These are phyloP conservation scores for Drosophila mercatorum DNA, from an alignment of 2,888 invertebrate genomes.

Conservation along the genomic window DNA sequence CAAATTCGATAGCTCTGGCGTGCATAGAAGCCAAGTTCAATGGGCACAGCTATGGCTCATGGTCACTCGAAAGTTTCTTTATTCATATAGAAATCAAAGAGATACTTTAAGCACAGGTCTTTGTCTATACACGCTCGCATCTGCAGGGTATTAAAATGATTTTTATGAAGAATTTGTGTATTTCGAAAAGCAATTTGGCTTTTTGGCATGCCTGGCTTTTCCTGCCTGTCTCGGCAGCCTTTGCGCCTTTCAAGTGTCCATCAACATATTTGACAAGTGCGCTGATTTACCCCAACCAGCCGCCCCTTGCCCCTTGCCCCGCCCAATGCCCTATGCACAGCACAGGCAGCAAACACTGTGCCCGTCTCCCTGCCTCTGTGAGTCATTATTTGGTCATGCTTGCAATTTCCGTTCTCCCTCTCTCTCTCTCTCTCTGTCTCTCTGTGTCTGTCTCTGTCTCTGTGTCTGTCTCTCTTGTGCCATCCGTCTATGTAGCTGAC, in stretches of 20 bases:
- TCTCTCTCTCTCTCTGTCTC: neutral
- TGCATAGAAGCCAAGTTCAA: neutral
- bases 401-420: slow-evolving; percentile 65
- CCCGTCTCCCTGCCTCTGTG: slow-evolving; percentile 20
- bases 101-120: no score
- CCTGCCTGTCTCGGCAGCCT: slow-evolving; percentile 33
- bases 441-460: neutral
- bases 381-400: slow-evolving; percentile 77
- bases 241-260: slow-evolving; percentile 77
- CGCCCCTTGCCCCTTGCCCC: no score
- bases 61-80: no score
- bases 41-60: neutral
- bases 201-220: slow-evolving; percentile 53
- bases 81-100: no score
- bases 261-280: slow-evolving; percentile 77
- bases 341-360: slow-evolving; percentile 27
- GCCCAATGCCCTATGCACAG: slow-evolving; percentile 7
- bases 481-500: slow-evolving; percentile 50
- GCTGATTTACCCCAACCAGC: slow-evolving; percentile 55
- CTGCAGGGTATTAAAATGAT: slow-evolving; percentile 33
- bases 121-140: neutral
- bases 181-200: slow-evolving; percentile 72
- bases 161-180: slow-evolving; percentile 16
- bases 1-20: neutral
- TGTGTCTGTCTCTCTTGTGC: neutral